A percentile compares a stretch with the other conserved stretches of the same genome.
Evolutionary conservation across 2,797 vertebrate species (phyloP).

Genomic region (Decapterus maruadsi): DNA sequence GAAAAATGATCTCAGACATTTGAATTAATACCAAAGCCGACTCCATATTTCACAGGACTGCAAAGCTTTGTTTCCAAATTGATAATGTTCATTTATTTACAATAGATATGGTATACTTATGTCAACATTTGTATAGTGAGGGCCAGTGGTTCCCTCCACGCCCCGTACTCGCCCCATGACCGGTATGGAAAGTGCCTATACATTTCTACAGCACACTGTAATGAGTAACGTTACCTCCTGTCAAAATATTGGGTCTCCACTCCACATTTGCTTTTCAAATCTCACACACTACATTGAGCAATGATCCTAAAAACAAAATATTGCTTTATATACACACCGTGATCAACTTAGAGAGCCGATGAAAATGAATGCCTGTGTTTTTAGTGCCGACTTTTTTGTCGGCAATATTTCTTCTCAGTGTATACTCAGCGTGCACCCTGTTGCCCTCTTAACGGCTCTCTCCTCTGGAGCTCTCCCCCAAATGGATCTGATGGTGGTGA

Average conservation of each 20-base stretch:
- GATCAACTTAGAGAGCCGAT: conserved; percentile 69
- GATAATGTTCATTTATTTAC: conserved; percentile 59
- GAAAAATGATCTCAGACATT: conserved; percentile 11
- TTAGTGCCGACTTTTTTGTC: conserved; percentile 66
- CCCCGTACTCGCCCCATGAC: conserved; percentile 33
- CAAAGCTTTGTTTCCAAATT: conserved; percentile 56
- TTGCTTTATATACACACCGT: conserved; percentile 69
- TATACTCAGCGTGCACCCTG: conserved; percentile 73
- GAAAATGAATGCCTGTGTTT: conserved; percentile 79
- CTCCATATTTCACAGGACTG: conserved; percentile 13
- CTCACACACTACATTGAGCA: conserved; percentile 63
- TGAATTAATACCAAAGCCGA: conserved; percentile 15
- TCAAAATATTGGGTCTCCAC: conserved; percentile 75
- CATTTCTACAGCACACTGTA: conserved; percentile 63
- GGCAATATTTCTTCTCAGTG: conserved; percentile 71
- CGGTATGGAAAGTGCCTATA: conserved; percentile 63
- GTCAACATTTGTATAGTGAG: conserved; percentile 66
- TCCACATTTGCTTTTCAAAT: conserved; percentile 78
- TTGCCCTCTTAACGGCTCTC: conserved; percentile 66
- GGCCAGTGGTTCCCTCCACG: conserved; percentile 30
- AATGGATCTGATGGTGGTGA: conserved; percentile 88
- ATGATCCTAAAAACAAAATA: conserved; percentile 76
- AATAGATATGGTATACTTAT: conserved; percentile 54
- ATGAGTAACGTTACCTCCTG: conserved; percentile 76
- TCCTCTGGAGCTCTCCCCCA: conserved; percentile 72